Evolutionary conservation across 2,888 invertebrate species (phyloP), one percentile per base, ranked within the genome.

Genomic region (Heliconius charithonia): DNA sequence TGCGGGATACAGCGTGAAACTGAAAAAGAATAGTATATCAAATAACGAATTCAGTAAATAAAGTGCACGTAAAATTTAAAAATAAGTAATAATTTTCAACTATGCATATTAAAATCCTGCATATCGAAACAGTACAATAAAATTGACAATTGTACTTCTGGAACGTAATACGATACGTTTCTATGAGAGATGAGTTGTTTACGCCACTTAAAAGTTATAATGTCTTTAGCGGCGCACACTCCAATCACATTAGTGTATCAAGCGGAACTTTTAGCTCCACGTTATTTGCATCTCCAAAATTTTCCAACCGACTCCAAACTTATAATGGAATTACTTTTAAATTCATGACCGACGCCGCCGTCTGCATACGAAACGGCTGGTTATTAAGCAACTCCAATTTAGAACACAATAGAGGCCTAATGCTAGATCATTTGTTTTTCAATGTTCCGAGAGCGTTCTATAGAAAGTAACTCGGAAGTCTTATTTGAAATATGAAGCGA

Each of bases 271-370:
- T 88, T 85, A 88, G 86, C 86, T 81, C 76, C 86, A 82, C 86
- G 88, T 92, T 90, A 91, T 92, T 91, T 91, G 89, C 86, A 86
- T 89, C 89, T 88, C 76, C 85, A 85, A 86, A 89, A 90, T 90
- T 89, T 87, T 89, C 87, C 86, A 84, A 88, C 88, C 86, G 84
- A 88, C 89, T 87, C 82, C 82, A 83, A 92, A 93, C 90, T 93
- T 92, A 89, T 92, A 93, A 93, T 93, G 91, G 91, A 92, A 92
- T 92, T 91, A 90, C 90, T 92, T 92, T 89, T 86, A 87, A 92
- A 92, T 92, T 92, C 90, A 91, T 89, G 87, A 79, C 85, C 86
- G 82, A 85, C 83, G 81, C 85, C 85, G 81, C 85, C 83, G 86
- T 83, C 84, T 87, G 87, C 86, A 88, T 86, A 83, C 84, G 85